Percentiles rank a stretch among this genome's conserved stretches.
Evolutionary conservation across 2,888 invertebrate genomes (phyloP).

Genomic region (Aspidiotus destructor): DNA sequence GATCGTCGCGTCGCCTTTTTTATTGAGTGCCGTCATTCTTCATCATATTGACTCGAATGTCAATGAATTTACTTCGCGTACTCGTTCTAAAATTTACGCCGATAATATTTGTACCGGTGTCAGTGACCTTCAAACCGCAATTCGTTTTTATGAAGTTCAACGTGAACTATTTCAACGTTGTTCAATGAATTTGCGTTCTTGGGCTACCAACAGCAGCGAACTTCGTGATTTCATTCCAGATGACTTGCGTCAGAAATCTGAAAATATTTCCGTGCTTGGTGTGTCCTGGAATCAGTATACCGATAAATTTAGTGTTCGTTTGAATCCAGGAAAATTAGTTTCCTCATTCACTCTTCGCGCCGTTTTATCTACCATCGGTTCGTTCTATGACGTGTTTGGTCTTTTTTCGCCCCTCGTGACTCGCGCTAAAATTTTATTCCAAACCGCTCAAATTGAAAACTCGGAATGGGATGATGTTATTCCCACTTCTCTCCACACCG

Average conservation of each 20-base stretch:
- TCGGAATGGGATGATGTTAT: no score
- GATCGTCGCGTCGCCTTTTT: background rate
- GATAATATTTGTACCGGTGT: background rate
- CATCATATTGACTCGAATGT: background rate
- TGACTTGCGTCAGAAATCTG: no score
- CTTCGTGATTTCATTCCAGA: background rate
- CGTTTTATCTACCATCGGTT: background rate
- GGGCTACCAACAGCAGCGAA: background rate
- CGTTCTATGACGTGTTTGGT: background rate
- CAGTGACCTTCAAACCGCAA: background rate
- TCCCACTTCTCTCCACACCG: accelerated
- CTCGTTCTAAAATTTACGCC: background rate
- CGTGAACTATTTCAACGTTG: background rate
- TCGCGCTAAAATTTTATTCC: background rate
- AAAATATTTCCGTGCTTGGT: no score
- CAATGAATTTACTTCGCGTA: background rate
- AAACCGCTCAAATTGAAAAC: background rate
- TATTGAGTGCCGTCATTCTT: background rate
- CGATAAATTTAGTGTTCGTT: no score
- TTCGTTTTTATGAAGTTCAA: background rate
- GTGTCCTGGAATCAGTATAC: no score
- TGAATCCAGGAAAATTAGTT: no score
- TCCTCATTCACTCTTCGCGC: background rate
- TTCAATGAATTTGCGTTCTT: background rate
- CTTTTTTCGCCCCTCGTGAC: background rate